These are phyloP conservation scores for Drosophila suzukii DNA, from an alignment of 1,140 invertebrate genomes.

Conservation along the genomic window DNA sequence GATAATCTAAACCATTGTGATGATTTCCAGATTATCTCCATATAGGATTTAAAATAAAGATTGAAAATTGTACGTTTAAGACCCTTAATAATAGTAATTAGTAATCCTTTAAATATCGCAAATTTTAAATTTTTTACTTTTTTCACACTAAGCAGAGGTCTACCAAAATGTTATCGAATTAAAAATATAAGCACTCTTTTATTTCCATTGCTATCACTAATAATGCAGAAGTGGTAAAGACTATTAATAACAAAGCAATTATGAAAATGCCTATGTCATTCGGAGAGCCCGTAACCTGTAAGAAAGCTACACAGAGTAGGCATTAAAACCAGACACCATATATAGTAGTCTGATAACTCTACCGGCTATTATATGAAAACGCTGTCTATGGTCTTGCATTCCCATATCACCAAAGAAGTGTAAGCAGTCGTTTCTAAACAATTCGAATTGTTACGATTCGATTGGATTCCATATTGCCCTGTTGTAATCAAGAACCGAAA, in stretches of 20 bases:
- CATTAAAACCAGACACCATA: conserved; percentile 24
- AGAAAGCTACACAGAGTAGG: neutral
- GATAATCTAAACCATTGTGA: no score
- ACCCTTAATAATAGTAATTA: no score
- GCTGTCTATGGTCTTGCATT: conserved; percentile 23
- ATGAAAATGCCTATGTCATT: neutral
- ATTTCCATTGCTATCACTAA: no score
- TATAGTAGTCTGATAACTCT: conserved; percentile 28
- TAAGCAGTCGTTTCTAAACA: conserved; percentile 38
- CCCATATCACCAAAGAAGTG: conserved; percentile 17
- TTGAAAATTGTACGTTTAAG: no score
- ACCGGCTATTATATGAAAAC: conserved; percentile 30
- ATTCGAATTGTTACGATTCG: conserved; percentile 34
- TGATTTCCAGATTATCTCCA: no score
- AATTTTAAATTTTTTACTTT: no score
- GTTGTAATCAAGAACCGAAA: conserved; percentile 64
- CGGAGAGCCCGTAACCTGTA: neutral
- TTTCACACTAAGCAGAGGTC: no score
- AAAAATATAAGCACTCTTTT: no score
- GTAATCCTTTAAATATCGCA: no score
- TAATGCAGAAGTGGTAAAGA: no score
- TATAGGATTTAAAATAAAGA: no score
- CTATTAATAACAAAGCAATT: neutral
- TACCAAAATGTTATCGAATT: no score
- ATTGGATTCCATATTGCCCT: conserved; percentile 35